A percentile compares a stretch with the other conserved stretches of the same genome.
Conservation (phyloP, 2,797 vertebrate genomes). For the Saxicola maurus region DNA sequence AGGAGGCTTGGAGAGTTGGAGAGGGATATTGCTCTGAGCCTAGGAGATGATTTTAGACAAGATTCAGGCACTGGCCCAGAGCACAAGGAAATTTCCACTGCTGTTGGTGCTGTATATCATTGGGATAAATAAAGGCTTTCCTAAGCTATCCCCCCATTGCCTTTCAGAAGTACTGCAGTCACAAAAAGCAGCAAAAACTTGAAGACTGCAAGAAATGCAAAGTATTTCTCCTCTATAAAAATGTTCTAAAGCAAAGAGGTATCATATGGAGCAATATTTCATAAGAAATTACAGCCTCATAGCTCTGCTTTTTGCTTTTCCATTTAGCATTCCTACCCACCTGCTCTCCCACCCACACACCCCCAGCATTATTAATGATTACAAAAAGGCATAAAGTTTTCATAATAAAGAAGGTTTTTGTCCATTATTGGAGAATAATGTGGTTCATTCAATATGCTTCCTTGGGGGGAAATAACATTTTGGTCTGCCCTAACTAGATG, state of each 20-base stretch:
- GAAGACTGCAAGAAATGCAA: neutral
- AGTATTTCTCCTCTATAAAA: neutral
- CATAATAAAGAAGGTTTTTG: neutral
- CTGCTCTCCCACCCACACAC: constrained; percentile 3
- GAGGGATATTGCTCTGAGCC: neutral
- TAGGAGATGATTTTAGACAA: neutral
- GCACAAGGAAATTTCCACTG: constrained; percentile 1
- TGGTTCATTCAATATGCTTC: neutral
- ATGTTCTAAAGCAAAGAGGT: neutral
- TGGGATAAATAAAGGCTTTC: neutral
- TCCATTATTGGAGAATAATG: neutral
- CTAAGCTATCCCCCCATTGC: neutral
- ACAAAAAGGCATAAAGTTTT: constrained; percentile 25
- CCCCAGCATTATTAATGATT: neutral
- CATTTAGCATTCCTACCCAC: neutral
- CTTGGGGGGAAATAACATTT: neutral
- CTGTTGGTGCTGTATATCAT: neutral
- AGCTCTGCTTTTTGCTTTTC: neutral
- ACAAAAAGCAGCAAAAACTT: neutral
- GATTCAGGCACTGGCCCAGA: neutral
- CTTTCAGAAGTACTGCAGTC: neutral
- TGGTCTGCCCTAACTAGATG: neutral
- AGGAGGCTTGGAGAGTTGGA: neutral
- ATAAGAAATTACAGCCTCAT: constrained; percentile 8
- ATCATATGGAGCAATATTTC: constrained; percentile 3